Evolutionary conservation across 2,113 vertebrate species (phyloP).

Genomic region (Rhinolophus ferrumequinum): DNA sequence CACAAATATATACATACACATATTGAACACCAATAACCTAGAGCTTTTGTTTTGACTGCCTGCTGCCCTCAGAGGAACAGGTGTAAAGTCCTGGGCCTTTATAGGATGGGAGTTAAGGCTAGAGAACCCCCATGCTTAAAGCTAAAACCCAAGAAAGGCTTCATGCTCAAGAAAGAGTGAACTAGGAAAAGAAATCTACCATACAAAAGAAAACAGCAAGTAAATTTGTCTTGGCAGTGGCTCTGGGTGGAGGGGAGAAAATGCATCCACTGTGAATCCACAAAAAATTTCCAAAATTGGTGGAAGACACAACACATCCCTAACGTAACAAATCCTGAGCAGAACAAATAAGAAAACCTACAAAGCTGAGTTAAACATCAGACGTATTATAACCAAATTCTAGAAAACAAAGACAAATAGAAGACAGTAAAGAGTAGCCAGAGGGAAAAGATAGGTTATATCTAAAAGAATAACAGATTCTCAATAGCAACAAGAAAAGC

Average conservation of each 20-base stretch:
- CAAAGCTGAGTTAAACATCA: background rate
- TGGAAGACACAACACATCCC: background rate
- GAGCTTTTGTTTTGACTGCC: background rate
- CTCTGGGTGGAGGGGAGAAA: background rate
- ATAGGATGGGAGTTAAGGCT: background rate
- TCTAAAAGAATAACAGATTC: background rate
- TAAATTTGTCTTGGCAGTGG: background rate
- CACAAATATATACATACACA: background rate
- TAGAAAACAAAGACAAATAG: slow-evolving; percentile 26
- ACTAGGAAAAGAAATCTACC: background rate
- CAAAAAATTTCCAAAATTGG: background rate
- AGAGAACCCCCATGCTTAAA: background rate
- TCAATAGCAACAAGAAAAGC: background rate
- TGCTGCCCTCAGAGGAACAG: background rate
- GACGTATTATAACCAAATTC: background rate
- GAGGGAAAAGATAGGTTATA: background rate
- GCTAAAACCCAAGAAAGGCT: background rate
- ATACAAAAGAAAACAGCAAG: background rate
- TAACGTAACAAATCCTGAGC: background rate
- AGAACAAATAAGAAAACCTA: background rate
- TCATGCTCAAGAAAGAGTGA: background rate
- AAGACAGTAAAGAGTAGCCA: background rate
- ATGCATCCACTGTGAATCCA: background rate
- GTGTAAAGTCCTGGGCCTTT: background rate
- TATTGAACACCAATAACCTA: background rate